These are phyloP conservation scores for Gasterosteus nipponicus DNA, from an alignment of 2,113 vertebrate genomes.

Conservation along the genomic window DNA sequence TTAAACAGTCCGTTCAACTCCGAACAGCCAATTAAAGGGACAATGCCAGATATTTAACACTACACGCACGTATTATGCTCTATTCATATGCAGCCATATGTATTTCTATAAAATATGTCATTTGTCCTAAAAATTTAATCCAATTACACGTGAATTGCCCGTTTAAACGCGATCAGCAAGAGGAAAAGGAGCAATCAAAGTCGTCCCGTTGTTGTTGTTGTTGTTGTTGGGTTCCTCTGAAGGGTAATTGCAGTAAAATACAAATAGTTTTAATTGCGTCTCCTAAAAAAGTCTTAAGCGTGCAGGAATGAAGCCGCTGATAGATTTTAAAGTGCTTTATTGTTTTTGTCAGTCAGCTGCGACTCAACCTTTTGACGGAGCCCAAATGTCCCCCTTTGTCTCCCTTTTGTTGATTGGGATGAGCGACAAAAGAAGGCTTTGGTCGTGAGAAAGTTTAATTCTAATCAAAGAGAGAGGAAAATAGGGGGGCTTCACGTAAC, in stretches of 20 bases:
- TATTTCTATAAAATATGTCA: background rate
- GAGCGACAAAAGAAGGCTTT: slow-evolving; percentile 48
- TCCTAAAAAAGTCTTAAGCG: slow-evolving; percentile 69
- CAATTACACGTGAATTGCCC: background rate
- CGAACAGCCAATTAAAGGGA: background rate
- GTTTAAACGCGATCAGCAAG: background rate
- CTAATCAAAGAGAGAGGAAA: slow-evolving; percentile 13
- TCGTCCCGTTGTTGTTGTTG: background rate
- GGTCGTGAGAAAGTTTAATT: slow-evolving; percentile 62
- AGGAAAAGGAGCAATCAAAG: background rate
- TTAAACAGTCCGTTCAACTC: slow-evolving; percentile 21
- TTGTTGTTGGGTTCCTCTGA: background rate
- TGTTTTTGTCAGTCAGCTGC: slow-evolving; percentile 42
- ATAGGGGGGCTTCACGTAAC: slow-evolving; percentile 33
- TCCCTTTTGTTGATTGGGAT: slow-evolving; percentile 49
- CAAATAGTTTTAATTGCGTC: background rate
- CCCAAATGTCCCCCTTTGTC: slow-evolving; percentile 51
- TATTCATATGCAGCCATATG: no score
- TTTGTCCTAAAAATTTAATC: background rate
- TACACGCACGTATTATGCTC: no score
- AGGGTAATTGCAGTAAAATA: background rate
- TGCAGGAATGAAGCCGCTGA: slow-evolving; percentile 35
- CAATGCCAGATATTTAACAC: background rate
- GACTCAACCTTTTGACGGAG: slow-evolving; percentile 44
- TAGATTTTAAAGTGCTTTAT: slow-evolving; percentile 59